These are phyloP conservation scores for Thera obeliscata DNA, from an alignment of 2,888 invertebrate species.

Conservation along the genomic window DNA sequence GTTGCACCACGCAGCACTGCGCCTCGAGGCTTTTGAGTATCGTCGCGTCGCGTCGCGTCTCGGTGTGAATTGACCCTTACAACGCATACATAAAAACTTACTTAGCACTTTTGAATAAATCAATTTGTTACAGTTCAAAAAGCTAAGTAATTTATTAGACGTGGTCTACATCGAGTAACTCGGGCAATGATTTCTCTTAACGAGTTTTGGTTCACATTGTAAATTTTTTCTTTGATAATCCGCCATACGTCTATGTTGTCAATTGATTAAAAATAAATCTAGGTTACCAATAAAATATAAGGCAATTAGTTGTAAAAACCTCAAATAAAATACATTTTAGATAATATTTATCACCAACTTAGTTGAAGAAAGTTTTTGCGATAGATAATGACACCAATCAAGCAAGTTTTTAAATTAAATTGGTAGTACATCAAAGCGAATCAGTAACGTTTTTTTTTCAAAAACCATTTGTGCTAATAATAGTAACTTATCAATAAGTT, in stretches of 20 bases:
- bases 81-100: constrained; percentile 23
- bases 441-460: constrained; percentile 39
- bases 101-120: constrained; percentile 16
- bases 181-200: constrained; percentile 43
- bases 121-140: constrained; percentile 34
- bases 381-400: constrained; percentile 42
- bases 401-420: constrained; percentile 40
- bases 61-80: no score
- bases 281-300: constrained; percentile 39
- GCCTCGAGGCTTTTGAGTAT: no score
- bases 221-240: constrained; percentile 39
- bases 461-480: background rate
- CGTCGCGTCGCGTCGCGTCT: no score
- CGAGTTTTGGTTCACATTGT: constrained; percentile 32
- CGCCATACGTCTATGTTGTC: constrained; percentile 31
- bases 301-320: constrained; percentile 36
- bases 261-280: constrained; percentile 35
- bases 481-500: constrained; percentile 7
- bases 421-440: constrained; percentile 22
- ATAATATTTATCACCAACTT: constrained; percentile 41
- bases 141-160: constrained; percentile 36
- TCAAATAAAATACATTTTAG: constrained; percentile 39
- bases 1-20: no score
- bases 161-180: constrained; percentile 34
- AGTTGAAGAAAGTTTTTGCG: constrained; percentile 45